Evolutionary conservation across 2,797 vertebrate species (phyloP), one percentile per base, ranked within the genome.

Genomic region (Schizopygopsis malacanthus): DNA sequence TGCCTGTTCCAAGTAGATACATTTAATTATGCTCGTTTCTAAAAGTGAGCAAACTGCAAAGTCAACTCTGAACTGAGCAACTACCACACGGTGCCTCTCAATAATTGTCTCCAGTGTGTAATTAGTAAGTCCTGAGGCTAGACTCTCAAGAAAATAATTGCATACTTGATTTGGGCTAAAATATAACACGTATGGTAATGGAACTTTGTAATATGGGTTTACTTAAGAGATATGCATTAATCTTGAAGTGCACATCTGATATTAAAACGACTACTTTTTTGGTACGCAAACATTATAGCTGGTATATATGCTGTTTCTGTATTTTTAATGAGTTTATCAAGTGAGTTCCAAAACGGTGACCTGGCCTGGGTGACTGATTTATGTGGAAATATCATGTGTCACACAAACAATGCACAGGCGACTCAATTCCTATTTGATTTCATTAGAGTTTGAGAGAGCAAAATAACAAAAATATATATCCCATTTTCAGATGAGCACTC

Each of bases 121-220:
- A 85, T 91, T 87, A 75, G 52, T 39, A 79, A 72, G 72, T 37
- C 71, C 70, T 80, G 61, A 82, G 76, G 56, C 72, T 18, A 61
- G 16, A 75, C 47, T 73, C n/a, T 79, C 43, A 72, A 65, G 70
- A 81, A 81, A 86, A 59, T 61, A 83, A 75, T 54, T 70, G 82
- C 61, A 86, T 65, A 28, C 67, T 87, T 87, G 43, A 72, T 79
- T 83, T 71, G 43, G 54, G 69, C 16, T 78, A 43, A 84, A 84
- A 84, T 70, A 56, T 67, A 69, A 69, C 73, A 54, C 39, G 41
- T 16, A 11, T 10, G 13, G 59, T 83, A 83, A 83, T 39, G 65
- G 56, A 75, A 75, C 70, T 13, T 63, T 43, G 69, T 71, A 82
- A 82, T 72, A 56, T 56, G 15, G 39, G 69, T 61, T 72, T 65